Conservation (phyloP, 2,888 invertebrate genomes). For the Petrolisthes manimaculis region DNA sequence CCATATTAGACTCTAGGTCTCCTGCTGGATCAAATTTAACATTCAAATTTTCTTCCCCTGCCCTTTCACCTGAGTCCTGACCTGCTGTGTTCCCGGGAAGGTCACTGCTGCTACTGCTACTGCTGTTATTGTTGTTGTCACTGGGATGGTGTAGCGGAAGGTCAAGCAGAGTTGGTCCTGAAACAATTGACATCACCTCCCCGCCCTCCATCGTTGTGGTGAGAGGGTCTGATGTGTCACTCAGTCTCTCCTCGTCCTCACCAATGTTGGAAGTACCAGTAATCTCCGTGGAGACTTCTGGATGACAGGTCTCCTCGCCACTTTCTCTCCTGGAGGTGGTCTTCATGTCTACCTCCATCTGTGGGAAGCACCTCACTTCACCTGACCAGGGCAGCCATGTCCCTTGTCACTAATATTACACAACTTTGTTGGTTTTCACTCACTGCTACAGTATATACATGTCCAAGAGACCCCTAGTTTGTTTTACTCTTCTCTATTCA, state of each 20-base stretch:
- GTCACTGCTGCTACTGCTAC: neutral
- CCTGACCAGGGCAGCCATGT: neutral
- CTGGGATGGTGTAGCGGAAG: constrained; percentile 1
- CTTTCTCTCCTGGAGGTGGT: constrained; percentile 43
- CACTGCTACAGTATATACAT: too few species aligned
- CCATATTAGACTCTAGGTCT: neutral
- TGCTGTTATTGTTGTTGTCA: constrained; percentile 39
- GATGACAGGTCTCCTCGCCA: constrained; percentile 36
- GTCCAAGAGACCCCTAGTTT: too few species aligned
- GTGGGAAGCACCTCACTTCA: constrained; percentile 26
- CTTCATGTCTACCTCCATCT: constrained; percentile 56
- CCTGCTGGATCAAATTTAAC: neutral
- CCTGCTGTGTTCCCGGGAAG: neutral
- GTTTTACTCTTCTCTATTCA: neutral
- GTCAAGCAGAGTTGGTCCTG: neutral
- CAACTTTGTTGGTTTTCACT: neutral
- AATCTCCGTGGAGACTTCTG: neutral
- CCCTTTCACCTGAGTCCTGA: neutral
- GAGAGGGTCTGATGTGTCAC: constrained; percentile 7
- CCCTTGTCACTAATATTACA: neutral
- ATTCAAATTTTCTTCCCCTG: neutral
- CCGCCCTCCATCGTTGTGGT: neutral
- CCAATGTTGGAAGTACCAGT: neutral
- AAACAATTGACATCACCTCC: neutral
- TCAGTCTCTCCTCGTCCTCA: constrained; percentile 33